phyloP scores from a whole-genome alignment of 2,113 vertebrate genomes.

The Jaculus jaculus region DNA sequence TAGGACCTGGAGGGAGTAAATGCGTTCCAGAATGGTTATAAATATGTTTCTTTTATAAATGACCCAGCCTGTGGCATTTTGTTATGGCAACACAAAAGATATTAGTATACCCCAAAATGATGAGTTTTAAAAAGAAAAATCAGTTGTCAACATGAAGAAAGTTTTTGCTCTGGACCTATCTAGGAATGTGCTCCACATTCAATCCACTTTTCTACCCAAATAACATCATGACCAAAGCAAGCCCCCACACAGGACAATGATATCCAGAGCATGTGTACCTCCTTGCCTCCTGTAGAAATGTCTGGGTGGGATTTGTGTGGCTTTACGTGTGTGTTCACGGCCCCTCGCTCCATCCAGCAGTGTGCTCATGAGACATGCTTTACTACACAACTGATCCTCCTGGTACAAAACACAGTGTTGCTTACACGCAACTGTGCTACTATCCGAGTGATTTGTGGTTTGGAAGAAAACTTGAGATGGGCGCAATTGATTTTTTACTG shows the following conservation, averaged over 20 bases:
- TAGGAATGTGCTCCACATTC: too few relatives aligned
- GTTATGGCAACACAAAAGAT: neutral
- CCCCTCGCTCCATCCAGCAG: neutral
- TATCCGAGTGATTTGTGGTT: neutral
- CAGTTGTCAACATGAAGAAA: neutral
- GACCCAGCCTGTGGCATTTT: neutral
- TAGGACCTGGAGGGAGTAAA: neutral
- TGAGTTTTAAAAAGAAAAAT: neutral
- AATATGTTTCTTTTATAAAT: neutral
- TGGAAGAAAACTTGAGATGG: neutral
- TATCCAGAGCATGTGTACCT: neutral
- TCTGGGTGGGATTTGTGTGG: fast-evolving
- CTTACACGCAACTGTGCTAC: neutral
- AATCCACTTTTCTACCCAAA: neutral
- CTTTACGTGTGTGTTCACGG: neutral
- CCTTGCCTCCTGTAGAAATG: neutral
- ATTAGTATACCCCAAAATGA: neutral
- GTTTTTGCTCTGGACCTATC: neutral
- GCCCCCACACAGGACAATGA: neutral
- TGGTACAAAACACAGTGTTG: neutral
- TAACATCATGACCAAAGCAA: neutral
- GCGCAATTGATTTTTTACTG: neutral
- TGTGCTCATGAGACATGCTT: fast-evolving
- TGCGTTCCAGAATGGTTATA: neutral
- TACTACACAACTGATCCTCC: neutral